Base-by-base conservation (phyloP, 1,140 invertebrate species). In the Meteorus sp. region DNA sequence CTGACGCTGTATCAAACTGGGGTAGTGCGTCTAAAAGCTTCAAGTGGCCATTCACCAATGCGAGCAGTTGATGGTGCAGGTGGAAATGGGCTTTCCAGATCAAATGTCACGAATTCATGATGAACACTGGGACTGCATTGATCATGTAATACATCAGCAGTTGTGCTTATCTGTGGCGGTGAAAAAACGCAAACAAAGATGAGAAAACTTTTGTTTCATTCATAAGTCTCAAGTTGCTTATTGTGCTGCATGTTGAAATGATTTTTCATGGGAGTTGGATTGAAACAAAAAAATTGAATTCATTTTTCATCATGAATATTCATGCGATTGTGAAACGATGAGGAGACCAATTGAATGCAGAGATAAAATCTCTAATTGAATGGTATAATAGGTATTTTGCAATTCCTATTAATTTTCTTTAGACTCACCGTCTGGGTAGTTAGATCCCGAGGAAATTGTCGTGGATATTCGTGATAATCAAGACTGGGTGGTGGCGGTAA, bases 381-480 rank as follows among this genome's bases (percentile, higher is more conserved):
- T 29, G 22, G 44, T 7, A 55, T 23, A 44, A 19, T 20, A 52
- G 22, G 13, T 31, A 5, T 19, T 43, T 37, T 43, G 15, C n/a
- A 29, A 56, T 44, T 47, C 27, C 35, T 11, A 22, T 39, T 27
- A 53, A 53, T 45, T 57, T 7, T n/a, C n/a, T n/a, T n/a, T n/a
- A n/a, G n/a, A n/a, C 50, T 62, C 64, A 79, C 77, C 74, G 84
- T 83, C 64, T 83, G 79, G 51, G 79, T 79, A 19, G 83, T 82
- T 17, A 79, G 66, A 61, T 83, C 78, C 15, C 81, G 72, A 17
- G 82, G 78, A 56, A 82, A 70, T 58, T 74, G 68, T 66, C 74
- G 61, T 15, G 74, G 62, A 62, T 73, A 79, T 33, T 78, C 72
- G 56, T 77, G 73, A 54, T 74, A 75, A 50, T 75, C 75, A 23